Percentiles rank a stretch among this genome's conserved stretches.
Evolutionary conservation across 2,888 invertebrate genomes (phyloP).

Genomic region (Ommatoiulus sabulosus): DNA sequence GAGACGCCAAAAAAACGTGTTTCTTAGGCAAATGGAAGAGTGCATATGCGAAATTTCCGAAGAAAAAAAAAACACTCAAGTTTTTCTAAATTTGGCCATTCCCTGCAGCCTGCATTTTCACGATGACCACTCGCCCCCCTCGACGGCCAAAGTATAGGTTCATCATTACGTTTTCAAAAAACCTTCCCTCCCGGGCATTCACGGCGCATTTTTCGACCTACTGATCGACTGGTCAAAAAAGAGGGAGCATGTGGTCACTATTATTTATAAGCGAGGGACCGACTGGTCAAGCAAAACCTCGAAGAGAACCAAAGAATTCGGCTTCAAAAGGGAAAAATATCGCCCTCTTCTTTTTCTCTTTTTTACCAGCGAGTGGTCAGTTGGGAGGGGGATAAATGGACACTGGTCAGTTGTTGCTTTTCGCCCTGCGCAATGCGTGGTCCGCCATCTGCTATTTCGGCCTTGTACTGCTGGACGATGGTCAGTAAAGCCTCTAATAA

Average conservation of each 20-base stretch:
- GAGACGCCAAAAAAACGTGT: constrained; percentile 31
- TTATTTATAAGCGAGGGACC: constrained; percentile 42
- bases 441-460: constrained; percentile 47
- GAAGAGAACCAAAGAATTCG: constrained; percentile 47
- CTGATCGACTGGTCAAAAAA: constrained; percentile 57
- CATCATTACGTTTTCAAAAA: constrained; percentile 5
- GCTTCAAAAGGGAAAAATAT: constrained; percentile 48
- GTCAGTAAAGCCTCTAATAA: neutral
- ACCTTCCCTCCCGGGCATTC: constrained; percentile 4
- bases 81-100: constrained; percentile 44
- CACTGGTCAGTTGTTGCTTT: constrained; percentile 52
- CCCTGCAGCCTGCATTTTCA: neutral
- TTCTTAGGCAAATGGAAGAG: neutral
- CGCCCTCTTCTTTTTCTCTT: constrained; percentile 54
- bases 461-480: constrained; percentile 51
- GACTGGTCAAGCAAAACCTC: constrained; percentile 53
- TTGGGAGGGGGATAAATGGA: constrained; percentile 36
- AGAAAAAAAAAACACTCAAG: constrained; percentile 21
- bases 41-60: neutral
- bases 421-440: neutral
- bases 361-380: constrained; percentile 53
- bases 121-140: constrained; percentile 23
- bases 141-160: neutral
- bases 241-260: constrained; percentile 56
- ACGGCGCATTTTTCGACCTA: constrained; percentile 54